Evolutionary conservation across 1,140 invertebrate genomes (phyloP).

Genomic region (Hyposmocoma kahamanoa): DNA sequence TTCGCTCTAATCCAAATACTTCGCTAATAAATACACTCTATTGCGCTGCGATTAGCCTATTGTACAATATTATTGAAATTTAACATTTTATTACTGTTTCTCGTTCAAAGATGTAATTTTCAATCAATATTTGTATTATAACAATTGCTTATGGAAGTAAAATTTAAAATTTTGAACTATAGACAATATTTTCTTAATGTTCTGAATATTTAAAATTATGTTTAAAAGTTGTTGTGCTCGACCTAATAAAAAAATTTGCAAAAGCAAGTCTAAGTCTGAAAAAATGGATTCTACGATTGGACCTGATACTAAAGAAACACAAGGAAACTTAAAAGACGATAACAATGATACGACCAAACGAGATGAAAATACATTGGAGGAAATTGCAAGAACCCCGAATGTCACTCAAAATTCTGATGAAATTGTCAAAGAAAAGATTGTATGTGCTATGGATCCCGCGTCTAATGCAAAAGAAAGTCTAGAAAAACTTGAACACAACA

Average conservation of each 20-base stretch:
- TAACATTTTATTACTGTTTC: constrained; percentile 21
- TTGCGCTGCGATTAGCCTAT: too few relatives aligned
- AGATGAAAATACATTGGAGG: neutral
- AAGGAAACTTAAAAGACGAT: constrained; percentile 16
- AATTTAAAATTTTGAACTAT: neutral
- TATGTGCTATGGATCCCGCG: neutral
- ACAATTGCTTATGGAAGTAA: constrained; percentile 16
- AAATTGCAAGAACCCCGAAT: neutral
- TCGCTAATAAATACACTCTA: too few relatives aligned
- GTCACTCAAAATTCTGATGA: neutral
- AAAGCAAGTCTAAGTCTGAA: constrained; percentile 59
- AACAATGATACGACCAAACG: constrained; percentile 3
- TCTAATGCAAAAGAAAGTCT: neutral
- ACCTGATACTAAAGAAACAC: constrained; percentile 15
- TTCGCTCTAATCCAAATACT: neutral
- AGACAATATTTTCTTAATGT: constrained; percentile 9
- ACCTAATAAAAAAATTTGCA: constrained; percentile 64
- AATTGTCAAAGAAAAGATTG: neutral
- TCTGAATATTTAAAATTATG: constrained; percentile 54
- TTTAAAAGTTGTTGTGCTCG: constrained; percentile 73
- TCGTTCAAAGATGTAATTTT: constrained; percentile 30
- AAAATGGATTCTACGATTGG: constrained; percentile 37
- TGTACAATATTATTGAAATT: constrained; percentile 6
- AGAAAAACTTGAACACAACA: constrained; percentile 22
- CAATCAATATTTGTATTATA: constrained; percentile 27